Evolutionary conservation across 2,797 vertebrate genomes (phyloP).

Genomic region (Erethizon dorsatum): DNA sequence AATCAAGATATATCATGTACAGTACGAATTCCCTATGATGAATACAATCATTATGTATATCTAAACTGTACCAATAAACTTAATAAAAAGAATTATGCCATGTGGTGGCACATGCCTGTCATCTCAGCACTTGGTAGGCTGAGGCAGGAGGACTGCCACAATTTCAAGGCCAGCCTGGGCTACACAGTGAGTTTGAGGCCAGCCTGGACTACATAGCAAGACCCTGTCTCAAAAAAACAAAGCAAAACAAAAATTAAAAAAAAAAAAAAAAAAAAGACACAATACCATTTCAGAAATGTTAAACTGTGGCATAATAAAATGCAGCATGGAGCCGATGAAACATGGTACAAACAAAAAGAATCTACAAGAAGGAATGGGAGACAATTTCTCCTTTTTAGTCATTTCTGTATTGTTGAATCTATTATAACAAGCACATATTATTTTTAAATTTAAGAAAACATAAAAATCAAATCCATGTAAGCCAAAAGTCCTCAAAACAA

Average conservation of each 20-base stretch:
- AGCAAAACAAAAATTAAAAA: too few species aligned
- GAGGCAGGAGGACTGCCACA: too few species aligned
- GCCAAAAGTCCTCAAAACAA: neutral
- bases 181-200: neutral
- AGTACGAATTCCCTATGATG: neutral
- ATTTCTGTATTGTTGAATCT: slow-evolving; percentile 33
- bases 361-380: neutral
- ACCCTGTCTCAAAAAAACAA: neutral
- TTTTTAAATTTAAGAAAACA: slow-evolving; percentile 47
- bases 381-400: slow-evolving; percentile 4
- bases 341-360: neutral
- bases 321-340: neutral
- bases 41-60: neutral
- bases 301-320: neutral
- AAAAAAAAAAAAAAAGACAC: neutral
- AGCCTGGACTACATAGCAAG: neutral
- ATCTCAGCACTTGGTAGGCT: too few species aligned
- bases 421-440: neutral
- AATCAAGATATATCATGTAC: neutral
- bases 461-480: slow-evolving; percentile 30
- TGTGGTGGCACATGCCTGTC: neutral
- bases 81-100: neutral
- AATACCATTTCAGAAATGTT: neutral
- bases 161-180: too few species aligned
- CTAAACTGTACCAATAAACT: neutral